Conservation (phyloP, 2,888 invertebrate species). For the Pyrocoelia pectoralis region DNA sequence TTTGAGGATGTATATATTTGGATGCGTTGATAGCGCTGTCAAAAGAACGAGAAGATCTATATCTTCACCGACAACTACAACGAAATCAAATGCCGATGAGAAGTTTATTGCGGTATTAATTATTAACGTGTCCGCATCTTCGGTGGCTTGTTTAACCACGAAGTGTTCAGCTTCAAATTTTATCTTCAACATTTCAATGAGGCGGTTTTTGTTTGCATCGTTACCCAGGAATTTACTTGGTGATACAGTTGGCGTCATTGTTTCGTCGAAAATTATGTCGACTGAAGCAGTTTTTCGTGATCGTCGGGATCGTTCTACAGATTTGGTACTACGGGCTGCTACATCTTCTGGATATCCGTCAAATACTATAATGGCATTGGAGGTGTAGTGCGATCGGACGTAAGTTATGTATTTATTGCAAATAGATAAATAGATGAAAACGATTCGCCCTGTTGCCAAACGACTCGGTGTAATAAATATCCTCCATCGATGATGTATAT, state of each 20-base stretch:
- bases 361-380: conserved; percentile 30
- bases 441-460: conserved; percentile 41
- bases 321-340: conserved; percentile 40
- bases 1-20: no score
- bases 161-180: no score
- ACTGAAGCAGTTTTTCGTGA: conserved; percentile 41
- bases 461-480: no score
- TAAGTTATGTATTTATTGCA: conserved; percentile 40
- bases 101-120: no score
- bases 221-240: conserved; percentile 31
- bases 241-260: conserved; percentile 37
- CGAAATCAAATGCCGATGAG: no score
- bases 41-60: no score
- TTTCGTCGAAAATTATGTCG: conserved; percentile 39
- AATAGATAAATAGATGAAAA: conserved; percentile 42
- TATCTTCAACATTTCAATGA: no score
- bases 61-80: no score
- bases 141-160: no score
- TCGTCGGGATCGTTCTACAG: conserved; percentile 41
- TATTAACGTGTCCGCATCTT: no score
- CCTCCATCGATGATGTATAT: conserved; percentile 43
- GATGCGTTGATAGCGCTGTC: no score
- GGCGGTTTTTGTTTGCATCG: conserved; percentile 35
- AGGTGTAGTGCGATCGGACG: conserved; percentile 38
- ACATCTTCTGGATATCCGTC: conserved; percentile 44